Conservation (phyloP, 2,797 vertebrate species). For the Siniperca obscura region DNA sequence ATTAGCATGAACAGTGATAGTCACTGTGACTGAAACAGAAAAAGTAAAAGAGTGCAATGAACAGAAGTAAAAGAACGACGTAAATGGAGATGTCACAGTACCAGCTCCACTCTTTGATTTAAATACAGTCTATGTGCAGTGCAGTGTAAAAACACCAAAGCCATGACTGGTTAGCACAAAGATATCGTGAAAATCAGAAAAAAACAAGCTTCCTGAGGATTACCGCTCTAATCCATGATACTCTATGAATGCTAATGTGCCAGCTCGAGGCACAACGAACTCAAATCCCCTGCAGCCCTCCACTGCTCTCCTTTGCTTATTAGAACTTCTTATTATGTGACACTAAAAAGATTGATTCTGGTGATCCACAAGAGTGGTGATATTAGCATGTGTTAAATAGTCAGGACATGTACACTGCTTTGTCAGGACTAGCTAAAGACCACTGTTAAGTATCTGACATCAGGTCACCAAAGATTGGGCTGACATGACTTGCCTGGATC, state of each 20-base stretch:
- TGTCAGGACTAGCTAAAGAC: slow-evolving; percentile 41
- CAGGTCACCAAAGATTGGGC: slow-evolving; percentile 31
- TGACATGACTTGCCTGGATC: slow-evolving; percentile 27
- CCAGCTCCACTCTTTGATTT: slow-evolving; percentile 23
- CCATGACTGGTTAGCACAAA: slow-evolving; percentile 52
- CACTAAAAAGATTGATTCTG: slow-evolving; percentile 52
- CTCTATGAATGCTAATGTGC: slow-evolving; percentile 70
- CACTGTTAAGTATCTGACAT: slow-evolving; percentile 26
- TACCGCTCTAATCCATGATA: slow-evolving; percentile 67
- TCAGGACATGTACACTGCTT: slow-evolving; percentile 12
- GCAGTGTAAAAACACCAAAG: slow-evolving; percentile 45
- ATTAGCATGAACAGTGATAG: not conserved
- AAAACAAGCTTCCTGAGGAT: slow-evolving; percentile 67
- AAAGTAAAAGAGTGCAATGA: not conserved
- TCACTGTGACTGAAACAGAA: not conserved
- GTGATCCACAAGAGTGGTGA: slow-evolving; percentile 48
- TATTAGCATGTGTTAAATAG: slow-evolving; percentile 49
- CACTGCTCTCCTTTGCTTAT: slow-evolving; percentile 56
- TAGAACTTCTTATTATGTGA: slow-evolving; percentile 54
- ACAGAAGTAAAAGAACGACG: not conserved
- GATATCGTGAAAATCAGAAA: slow-evolving; percentile 56
- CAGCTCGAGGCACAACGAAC: slow-evolving; percentile 52
- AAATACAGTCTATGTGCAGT: slow-evolving; percentile 24
- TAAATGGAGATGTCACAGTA: not conserved
- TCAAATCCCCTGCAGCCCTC: slow-evolving; percentile 54